These are phyloP conservation scores for Turdus rufiventris DNA, from an alignment of 2,113 vertebrate species.

Conservation along the genomic window DNA sequence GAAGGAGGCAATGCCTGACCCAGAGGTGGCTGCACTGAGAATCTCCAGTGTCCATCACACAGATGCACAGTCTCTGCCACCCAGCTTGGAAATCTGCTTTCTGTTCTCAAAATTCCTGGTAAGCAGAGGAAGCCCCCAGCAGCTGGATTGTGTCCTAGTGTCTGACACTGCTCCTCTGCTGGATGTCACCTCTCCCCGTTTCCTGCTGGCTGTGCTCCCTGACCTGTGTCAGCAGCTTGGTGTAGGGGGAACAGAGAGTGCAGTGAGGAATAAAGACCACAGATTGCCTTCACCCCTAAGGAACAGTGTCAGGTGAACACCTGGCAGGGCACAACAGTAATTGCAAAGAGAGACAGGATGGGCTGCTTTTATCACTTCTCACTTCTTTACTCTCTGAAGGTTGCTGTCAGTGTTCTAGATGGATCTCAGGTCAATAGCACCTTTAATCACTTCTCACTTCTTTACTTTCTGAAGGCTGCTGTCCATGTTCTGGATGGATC, in stretches of 20 bases:
- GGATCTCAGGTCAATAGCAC: neutral
- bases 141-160: neutral
- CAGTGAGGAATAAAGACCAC: fast-evolving
- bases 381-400: neutral
- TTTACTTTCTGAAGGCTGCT: neutral
- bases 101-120: neutral
- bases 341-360: neutral
- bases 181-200: neutral
- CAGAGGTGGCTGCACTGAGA: neutral
- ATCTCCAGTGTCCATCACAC: neutral
- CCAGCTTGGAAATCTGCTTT: neutral
- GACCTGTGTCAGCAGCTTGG: fast-evolving
- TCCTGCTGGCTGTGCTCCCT: neutral
- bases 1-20: fast-evolving
- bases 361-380: neutral
- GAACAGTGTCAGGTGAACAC: neutral
- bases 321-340: neutral
- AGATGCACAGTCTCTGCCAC: neutral
- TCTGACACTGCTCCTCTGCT: neutral
- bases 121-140: neutral
- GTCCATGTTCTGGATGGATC: neutral
- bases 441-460: neutral
- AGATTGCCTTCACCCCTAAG: neutral
- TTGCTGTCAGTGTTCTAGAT: neutral
- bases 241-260: neutral